A percentile compares a stretch with the other conserved stretches of the same genome.
phyloP scores from a whole-genome alignment of 2,113 vertebrate species.

The Antidorcas marsupialis region DNA sequence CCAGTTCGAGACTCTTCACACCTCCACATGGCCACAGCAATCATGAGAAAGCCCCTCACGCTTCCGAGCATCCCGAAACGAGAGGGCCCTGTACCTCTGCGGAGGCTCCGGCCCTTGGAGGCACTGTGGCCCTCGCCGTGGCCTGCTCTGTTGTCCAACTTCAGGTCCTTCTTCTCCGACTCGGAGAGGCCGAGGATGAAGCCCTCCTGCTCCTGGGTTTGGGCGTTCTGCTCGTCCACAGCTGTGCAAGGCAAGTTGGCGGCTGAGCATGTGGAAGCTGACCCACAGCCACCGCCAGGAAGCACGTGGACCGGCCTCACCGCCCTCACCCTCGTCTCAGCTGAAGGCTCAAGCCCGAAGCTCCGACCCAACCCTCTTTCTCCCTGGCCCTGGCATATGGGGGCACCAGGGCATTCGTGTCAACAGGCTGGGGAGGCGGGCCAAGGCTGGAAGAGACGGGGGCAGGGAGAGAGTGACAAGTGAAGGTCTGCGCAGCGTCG shows the following conservation, averaged over 20 bases:
- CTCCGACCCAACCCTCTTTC: neutral
- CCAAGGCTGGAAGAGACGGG: neutral
- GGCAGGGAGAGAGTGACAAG: neutral
- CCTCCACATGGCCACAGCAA: neutral
- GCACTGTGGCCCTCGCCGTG: constrained; percentile 78
- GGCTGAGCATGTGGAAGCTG: fast-evolving
- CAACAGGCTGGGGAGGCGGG: neutral
- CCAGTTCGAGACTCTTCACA: neutral
- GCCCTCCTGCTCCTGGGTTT: constrained; percentile 88
- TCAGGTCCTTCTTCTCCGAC: constrained; percentile 78
- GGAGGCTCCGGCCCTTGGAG: constrained; percentile 77
- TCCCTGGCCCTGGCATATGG: fast-evolving
- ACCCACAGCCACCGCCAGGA: fast-evolving
- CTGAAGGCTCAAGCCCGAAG: neutral
- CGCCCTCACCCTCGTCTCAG: neutral
- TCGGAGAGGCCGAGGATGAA: constrained; percentile 81
- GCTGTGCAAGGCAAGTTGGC: constrained; percentile 76
- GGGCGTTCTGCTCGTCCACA: constrained; percentile 96
- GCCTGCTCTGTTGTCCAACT: constrained; percentile 80
- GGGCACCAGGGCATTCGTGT: fast-evolving
- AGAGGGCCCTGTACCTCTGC: constrained; percentile 82
- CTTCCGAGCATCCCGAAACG: fast-evolving
- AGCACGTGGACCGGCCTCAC: fast-evolving
- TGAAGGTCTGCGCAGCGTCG: neutral
- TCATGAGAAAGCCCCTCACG: fast-evolving